Evolutionary conservation across 1,140 invertebrate genomes (phyloP).

Genomic region (Trichogramma pretiosum): DNA sequence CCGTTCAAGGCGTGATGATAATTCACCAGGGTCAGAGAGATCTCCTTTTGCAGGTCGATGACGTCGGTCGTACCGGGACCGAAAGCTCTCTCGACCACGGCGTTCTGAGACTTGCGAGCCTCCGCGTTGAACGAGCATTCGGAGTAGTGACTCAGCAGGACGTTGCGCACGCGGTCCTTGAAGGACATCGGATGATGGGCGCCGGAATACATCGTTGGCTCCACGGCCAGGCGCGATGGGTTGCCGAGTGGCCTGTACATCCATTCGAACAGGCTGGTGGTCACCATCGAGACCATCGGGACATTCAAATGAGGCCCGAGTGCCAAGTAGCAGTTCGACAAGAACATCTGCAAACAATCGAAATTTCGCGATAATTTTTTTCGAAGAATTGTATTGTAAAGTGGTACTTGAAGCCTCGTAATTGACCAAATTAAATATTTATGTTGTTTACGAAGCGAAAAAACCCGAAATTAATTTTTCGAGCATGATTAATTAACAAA

Average conservation of each 20-base stretch:
- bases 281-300: constrained; percentile 48
- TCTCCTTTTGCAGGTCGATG: not conserved
- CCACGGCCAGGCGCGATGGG: constrained; percentile 35
- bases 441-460: too few relatives aligned
- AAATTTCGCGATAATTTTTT: too few relatives aligned
- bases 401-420: too few relatives aligned
- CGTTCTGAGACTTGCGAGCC: not conserved
- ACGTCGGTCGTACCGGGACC: not conserved
- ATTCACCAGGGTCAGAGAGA: not conserved
- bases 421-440: too few relatives aligned
- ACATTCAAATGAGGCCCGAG: constrained; percentile 48
- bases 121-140: not conserved
- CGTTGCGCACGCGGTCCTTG: not conserved
- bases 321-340: constrained; percentile 40
- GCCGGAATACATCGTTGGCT: not conserved
- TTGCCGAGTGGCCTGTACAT: constrained; percentile 49
- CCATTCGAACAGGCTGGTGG: constrained; percentile 48
- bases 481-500: too few relatives aligned
- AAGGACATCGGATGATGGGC: not conserved
- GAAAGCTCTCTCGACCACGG: not conserved
- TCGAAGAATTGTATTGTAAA: too few relatives aligned
- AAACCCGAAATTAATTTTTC: too few relatives aligned
- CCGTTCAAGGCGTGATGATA: not conserved
- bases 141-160: not conserved
- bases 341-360: constrained; percentile 24